Evolutionary conservation across 2,888 invertebrate genomes (phyloP).

Genomic region (Drosophila antonietae): DNA sequence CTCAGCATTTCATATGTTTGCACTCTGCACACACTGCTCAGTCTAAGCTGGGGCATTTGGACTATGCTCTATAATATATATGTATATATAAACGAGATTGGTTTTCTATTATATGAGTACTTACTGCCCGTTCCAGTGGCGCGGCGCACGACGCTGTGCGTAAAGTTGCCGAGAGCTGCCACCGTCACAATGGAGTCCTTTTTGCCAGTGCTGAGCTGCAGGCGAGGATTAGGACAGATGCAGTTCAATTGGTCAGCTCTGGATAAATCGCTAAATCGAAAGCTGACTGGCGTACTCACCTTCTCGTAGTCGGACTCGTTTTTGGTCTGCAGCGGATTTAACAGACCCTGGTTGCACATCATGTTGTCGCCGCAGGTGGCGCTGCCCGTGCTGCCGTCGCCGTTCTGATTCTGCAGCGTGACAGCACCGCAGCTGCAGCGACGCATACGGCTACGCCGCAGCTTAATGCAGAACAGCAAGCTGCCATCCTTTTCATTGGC

Average conservation of each 20-base stretch:
- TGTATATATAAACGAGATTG: slow-evolving; percentile 1
- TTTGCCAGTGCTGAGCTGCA: slow-evolving; percentile 83
- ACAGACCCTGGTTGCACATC: slow-evolving; percentile 83
- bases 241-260: slow-evolving; percentile 17
- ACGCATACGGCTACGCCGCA: slow-evolving; percentile 78
- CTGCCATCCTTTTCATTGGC: slow-evolving; percentile 81
- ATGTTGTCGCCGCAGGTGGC: slow-evolving; percentile 69
- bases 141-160: slow-evolving; percentile 83
- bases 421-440: slow-evolving; percentile 77
- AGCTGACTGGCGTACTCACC: slow-evolving; percentile 67
- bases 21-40: not conserved
- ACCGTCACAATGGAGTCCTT: slow-evolving; percentile 85
- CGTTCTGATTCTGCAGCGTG: slow-evolving; percentile 79
- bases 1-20: not conserved
- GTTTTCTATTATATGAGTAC: slow-evolving; percentile 51
- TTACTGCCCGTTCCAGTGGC: slow-evolving; percentile 84
- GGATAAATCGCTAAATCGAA: not conserved
- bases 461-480: slow-evolving; percentile 82
- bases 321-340: slow-evolving; percentile 83
- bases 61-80: not conserved
- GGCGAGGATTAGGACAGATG: slow-evolving; percentile 25
- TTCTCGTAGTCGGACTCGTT: slow-evolving; percentile 83
- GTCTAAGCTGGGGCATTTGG: not conserved
- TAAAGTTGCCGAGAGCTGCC: slow-evolving; percentile 83
- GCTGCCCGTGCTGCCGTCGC: slow-evolving; percentile 74